phyloP scores from a whole-genome alignment of 2,113 vertebrate genomes.

The Butorides virescens region DNA sequence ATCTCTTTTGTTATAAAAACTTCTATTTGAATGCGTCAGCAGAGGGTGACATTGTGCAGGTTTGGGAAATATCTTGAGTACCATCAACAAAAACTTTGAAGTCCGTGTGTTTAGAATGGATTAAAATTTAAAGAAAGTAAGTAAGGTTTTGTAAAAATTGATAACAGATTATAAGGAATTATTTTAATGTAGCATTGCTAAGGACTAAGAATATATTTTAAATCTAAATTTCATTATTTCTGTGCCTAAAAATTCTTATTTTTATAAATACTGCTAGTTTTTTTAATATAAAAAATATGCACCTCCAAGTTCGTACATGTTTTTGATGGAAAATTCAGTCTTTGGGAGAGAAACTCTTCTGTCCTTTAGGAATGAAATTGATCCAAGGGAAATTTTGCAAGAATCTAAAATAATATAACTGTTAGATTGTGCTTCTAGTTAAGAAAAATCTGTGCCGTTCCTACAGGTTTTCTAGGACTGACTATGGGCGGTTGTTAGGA shows the following conservation, averaged over 20 bases:
- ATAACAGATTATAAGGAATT: neutral
- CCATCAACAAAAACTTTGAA: neutral
- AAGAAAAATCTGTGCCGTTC: rapidly evolving
- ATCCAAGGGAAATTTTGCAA: neutral
- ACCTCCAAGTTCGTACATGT: rapidly evolving
- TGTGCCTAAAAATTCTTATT: neutral
- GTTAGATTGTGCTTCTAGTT: neutral
- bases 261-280: neutral
- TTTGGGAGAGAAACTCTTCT: neutral
- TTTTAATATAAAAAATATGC: rapidly evolving
- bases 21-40: constrained; percentile 33
- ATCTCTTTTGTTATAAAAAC: neutral
- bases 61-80: neutral
- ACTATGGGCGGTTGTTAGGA: neutral
- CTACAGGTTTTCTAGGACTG: rapidly evolving
- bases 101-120: neutral
- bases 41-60: constrained; percentile 54
- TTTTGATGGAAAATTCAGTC: neutral
- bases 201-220: neutral
- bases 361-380: neutral
- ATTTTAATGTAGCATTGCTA: neutral
- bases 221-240: neutral
- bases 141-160: neutral
- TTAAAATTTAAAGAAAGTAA: neutral
- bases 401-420: neutral